Evolutionary conservation across 2,888 invertebrate species (phyloP).

Genomic region (Antheraea yamamai): DNA sequence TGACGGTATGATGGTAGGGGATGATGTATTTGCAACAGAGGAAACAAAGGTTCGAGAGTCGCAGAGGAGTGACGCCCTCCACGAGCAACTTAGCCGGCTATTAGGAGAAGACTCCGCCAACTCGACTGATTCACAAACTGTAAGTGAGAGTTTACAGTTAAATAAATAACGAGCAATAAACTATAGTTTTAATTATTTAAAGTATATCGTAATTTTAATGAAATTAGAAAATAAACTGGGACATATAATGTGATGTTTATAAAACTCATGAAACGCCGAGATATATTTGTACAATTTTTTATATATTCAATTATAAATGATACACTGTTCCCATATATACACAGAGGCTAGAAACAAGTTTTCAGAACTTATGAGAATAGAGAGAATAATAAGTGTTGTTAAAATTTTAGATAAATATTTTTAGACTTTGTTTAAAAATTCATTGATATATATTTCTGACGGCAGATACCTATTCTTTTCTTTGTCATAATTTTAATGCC

Average conservation of each 20-base stretch:
- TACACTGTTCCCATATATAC: background rate
- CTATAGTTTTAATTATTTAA: slow-evolving; percentile 36
- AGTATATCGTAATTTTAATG: slow-evolving; percentile 49
- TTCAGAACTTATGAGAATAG: background rate
- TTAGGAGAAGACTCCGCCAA: slow-evolving; percentile 66
- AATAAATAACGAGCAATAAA: slow-evolving; percentile 67
- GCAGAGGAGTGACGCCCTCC: slow-evolving; percentile 49
- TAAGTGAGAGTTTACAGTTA: slow-evolving; percentile 69
- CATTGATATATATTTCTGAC: background rate
- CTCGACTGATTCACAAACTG: slow-evolving; percentile 64
- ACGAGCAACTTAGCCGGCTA: slow-evolving; percentile 64
- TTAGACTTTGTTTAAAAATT: background rate
- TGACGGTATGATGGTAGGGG: slow-evolving; percentile 72
- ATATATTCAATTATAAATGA: background rate
- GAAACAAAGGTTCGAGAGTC: slow-evolving; percentile 51
- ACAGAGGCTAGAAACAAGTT: background rate
- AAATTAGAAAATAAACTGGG: slow-evolving; percentile 42
- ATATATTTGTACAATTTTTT: background rate
- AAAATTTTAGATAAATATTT: background rate
- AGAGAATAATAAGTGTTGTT: background rate
- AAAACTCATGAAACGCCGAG: background rate
- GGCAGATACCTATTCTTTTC: background rate
- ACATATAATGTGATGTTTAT: slow-evolving; percentile 55
- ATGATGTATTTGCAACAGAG: slow-evolving; percentile 65
- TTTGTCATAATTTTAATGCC: background rate